Evolutionary conservation across 1,140 invertebrate species (phyloP).

Genomic region (Leptestheria dahalacensis): DNA sequence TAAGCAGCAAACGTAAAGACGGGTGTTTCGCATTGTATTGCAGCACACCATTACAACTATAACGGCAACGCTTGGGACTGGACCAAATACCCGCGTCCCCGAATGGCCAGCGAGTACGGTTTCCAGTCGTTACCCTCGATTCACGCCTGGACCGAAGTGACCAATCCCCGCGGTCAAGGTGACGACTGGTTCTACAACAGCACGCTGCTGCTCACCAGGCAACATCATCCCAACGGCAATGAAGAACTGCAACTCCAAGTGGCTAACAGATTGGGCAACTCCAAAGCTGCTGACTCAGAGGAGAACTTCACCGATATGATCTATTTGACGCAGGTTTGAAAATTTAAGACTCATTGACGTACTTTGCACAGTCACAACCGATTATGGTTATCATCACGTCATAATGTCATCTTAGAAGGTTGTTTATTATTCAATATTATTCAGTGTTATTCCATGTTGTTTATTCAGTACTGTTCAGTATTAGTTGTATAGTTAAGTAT

Average conservation of each 20-base stretch:
- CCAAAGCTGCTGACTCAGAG: slow-evolving; percentile 26
- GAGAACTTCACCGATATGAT: slow-evolving; percentile 26
- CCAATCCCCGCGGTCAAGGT: slow-evolving; percentile 21
- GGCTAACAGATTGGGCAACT: slow-evolving; percentile 34
- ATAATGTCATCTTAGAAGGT: no score
- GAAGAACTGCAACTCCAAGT: slow-evolving; percentile 41
- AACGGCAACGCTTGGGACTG: slow-evolving; percentile 60
- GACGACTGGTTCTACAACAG: slow-evolving; percentile 46
- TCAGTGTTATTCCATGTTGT: no score
- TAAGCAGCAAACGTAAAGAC: slow-evolving; percentile 11
- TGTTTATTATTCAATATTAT: no score
- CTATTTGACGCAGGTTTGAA: slow-evolving; percentile 31
- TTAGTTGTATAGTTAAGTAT: no score
- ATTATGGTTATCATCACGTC: no score
- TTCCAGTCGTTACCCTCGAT: slow-evolving; percentile 72
- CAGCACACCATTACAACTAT: slow-evolving; percentile 89
- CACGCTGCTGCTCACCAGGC: slow-evolving; percentile 50
- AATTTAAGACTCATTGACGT: no score
- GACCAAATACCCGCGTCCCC: slow-evolving; percentile 53
- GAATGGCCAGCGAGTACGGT: slow-evolving; percentile 94
- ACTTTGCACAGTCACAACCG: no score
- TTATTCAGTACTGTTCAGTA: no score
- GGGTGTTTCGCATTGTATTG: slow-evolving; percentile 3
- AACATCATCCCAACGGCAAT: slow-evolving; percentile 64
- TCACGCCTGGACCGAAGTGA: slow-evolving; percentile 40